phyloP scores from a whole-genome alignment of 2,888 invertebrate species.

The Heteromurus nitidus region DNA sequence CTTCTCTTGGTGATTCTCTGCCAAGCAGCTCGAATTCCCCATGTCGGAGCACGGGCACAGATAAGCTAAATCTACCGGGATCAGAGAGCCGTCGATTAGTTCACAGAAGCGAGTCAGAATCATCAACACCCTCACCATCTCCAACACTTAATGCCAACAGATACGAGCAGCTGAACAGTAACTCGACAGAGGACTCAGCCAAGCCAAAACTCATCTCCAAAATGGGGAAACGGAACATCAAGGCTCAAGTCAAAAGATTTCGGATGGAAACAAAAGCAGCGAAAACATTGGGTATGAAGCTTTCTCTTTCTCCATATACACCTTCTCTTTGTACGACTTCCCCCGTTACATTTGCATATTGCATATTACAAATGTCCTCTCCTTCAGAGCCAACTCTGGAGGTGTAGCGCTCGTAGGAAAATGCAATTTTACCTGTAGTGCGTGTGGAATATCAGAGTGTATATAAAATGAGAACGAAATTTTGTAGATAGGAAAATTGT shows the following conservation, averaged over 20 bases:
- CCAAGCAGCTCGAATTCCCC: conserved; percentile 55
- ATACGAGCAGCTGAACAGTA: conserved; percentile 70
- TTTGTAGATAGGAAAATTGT: no score
- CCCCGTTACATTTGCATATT: neutral
- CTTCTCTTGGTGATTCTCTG: conserved; percentile 61
- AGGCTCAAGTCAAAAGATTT: conserved; percentile 90
- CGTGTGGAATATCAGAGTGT: no score
- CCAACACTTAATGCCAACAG: conserved; percentile 70
- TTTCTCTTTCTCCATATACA: conserved; percentile 9
- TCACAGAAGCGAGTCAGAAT: conserved; percentile 76
- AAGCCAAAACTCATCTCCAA: conserved; percentile 77
- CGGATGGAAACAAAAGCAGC: conserved; percentile 98
- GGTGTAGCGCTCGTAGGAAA: no score
- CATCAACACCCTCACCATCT: conserved; percentile 75
- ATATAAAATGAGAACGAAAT: no score
- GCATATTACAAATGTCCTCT: neutral
- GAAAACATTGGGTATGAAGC: conserved; percentile 86
- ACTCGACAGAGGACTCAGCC: conserved; percentile 68
- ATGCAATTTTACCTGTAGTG: no score
- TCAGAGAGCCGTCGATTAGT: conserved; percentile 62
- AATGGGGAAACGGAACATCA: conserved; percentile 93
- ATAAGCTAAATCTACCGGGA: conserved; percentile 63
- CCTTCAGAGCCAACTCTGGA: neutral
- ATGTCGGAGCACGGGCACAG: conserved; percentile 36
- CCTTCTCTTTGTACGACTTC: neutral